Evolutionary conservation across 2,888 invertebrate species (phyloP).

Genomic region (Polietes domitor): DNA sequence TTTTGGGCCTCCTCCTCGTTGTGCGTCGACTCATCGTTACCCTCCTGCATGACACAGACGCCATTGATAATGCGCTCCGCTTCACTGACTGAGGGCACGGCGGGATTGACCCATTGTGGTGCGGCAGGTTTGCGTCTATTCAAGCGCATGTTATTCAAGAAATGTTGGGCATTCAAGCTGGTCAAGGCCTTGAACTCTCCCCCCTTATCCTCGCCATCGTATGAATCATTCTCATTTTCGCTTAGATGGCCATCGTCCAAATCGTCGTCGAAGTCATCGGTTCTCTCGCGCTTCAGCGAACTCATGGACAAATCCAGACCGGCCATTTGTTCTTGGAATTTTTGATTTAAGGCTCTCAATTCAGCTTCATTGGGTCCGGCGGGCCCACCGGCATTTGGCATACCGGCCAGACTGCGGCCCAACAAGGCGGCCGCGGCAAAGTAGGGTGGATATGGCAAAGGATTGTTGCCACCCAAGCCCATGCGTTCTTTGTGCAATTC

Average conservation of each 20-base stretch:
- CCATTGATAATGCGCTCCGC: constrained; percentile 93
- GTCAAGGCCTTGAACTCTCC: constrained; percentile 59
- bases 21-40: constrained; percentile 86
- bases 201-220: constrained; percentile 74
- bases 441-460: constrained; percentile 90
- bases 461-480: constrained; percentile 87
- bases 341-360: constrained; percentile 82
- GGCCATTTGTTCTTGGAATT: constrained; percentile 89
- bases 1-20: constrained; percentile 62
- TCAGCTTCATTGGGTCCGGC: constrained; percentile 84
- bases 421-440: constrained; percentile 87
- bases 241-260: constrained; percentile 85
- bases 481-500: constrained; percentile 93
- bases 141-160: constrained; percentile 60
- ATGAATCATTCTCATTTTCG: constrained; percentile 76
- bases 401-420: constrained; percentile 83
- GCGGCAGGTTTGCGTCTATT: constrained; percentile 94
- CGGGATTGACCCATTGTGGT: constrained; percentile 98
- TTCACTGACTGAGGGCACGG: constrained; percentile 69
- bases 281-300: constrained; percentile 87
- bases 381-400: constrained; percentile 89
- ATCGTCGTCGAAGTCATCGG: constrained; percentile 82
- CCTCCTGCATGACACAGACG: constrained; percentile 90
- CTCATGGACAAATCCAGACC: constrained; percentile 95
- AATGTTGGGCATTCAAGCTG: constrained; percentile 67